Evolutionary conservation across 2,888 invertebrate species (phyloP).

Genomic region (Ethmia dodecea): DNA sequence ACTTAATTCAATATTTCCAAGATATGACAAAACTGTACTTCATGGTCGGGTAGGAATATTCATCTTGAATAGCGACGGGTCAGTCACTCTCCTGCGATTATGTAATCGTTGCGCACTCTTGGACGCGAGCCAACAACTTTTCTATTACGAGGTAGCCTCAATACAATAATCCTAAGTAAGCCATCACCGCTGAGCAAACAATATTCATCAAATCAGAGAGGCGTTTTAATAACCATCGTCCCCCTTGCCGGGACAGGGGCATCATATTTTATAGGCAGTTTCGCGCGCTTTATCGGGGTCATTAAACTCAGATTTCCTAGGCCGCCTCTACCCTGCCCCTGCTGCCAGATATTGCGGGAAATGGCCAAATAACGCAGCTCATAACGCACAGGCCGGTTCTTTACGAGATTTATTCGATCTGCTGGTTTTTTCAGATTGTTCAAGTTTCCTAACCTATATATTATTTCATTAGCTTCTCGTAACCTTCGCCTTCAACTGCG

Average conservation of each 20-base stretch:
- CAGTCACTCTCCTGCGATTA: neutral
- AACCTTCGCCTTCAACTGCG: too few species aligned
- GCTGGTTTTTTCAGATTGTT: too few species aligned
- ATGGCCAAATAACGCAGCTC: too few species aligned
- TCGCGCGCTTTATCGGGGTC: constrained; percentile 23
- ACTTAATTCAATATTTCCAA: too few species aligned
- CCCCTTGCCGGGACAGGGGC: constrained; percentile 9
- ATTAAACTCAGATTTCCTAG: constrained; percentile 26
- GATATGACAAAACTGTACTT: neutral
- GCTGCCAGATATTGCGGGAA: neutral
- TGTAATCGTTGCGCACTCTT: neutral
- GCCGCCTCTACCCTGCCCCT: constrained; percentile 15
- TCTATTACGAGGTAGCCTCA: neutral
- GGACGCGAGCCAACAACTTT: too few species aligned
- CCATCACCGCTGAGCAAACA: neutral
- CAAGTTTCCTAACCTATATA: too few species aligned
- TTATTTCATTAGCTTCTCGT: too few species aligned
- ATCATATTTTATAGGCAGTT: constrained; percentile 33
- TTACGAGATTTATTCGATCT: too few species aligned
- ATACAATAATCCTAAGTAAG: neutral
- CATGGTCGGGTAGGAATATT: neutral
- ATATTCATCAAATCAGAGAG: constrained; percentile 6
- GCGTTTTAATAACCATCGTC: constrained; percentile 4
- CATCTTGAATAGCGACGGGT: neutral
- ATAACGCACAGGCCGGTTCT: too few species aligned